These are phyloP conservation scores for Rhingia rostrata DNA, from an alignment of 2,888 invertebrate genomes.

Conservation along the genomic window DNA sequence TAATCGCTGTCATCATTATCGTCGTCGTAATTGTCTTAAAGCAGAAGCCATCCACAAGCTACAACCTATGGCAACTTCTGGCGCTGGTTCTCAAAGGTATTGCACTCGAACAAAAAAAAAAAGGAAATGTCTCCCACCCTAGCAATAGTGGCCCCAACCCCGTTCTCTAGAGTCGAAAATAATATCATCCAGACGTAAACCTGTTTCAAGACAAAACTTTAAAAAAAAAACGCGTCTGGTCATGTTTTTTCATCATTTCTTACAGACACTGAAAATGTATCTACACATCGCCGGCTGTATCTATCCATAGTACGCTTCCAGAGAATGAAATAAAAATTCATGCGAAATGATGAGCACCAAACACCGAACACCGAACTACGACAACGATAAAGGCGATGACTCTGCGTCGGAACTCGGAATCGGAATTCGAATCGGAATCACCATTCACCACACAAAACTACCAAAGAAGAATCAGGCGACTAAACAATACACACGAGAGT, in stretches of 20 bases:
- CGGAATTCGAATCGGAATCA: slow-evolving; percentile 54
- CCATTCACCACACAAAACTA: slow-evolving; percentile 39
- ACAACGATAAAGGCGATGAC: slow-evolving; percentile 57
- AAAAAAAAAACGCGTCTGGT: slow-evolving; percentile 66
- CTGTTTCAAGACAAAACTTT: slow-evolving; percentile 59
- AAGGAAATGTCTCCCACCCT: slow-evolving; percentile 54
- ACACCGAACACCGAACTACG: slow-evolving; percentile 35
- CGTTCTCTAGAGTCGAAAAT: slow-evolving; percentile 27
- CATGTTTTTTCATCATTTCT: slow-evolving; percentile 60
- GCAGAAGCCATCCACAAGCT: slow-evolving; percentile 31
- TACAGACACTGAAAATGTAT: slow-evolving; percentile 47
- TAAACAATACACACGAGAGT: slow-evolving; percentile 52
- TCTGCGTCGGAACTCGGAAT: slow-evolving; percentile 41
- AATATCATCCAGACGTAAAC: slow-evolving; percentile 69
- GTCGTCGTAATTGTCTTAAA: slow-evolving; percentile 28
- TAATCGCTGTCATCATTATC: slow-evolving; percentile 71
- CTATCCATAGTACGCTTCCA: slow-evolving; percentile 4
- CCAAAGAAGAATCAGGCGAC: slow-evolving; percentile 12
- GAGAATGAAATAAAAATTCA: slow-evolving; percentile 61
- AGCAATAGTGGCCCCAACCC: slow-evolving; percentile 27
- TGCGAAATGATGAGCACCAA: slow-evolving; percentile 55
- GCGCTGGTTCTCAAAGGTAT: slow-evolving; percentile 38
- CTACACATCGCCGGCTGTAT: slow-evolving; percentile 2
- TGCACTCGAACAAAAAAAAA: slow-evolving; percentile 14
- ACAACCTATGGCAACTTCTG: slow-evolving; percentile 7